phyloP scores from a whole-genome alignment of 2,797 vertebrate genomes.

The Fringilla coelebs region DNA sequence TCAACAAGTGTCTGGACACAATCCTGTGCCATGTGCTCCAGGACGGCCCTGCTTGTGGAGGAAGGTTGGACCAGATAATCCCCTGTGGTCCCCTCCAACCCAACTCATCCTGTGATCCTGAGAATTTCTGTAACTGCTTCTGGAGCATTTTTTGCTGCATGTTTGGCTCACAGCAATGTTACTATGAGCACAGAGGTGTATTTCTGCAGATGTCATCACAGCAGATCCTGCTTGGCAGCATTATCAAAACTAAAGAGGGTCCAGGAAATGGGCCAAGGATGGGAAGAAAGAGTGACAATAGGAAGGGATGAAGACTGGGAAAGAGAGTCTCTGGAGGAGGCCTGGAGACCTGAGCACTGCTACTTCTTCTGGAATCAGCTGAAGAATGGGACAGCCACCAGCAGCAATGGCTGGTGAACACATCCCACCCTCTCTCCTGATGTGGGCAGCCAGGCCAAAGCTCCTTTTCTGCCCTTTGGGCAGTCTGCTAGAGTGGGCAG shows the following conservation, averaged over 20 bases:
- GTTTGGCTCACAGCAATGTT: not conserved
- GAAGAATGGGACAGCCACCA: not conserved
- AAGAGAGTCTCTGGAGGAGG: not conserved
- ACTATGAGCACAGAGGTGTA: not conserved
- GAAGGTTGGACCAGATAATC: not conserved
- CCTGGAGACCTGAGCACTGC: not conserved
- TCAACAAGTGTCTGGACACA: not conserved
- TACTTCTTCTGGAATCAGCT: not conserved
- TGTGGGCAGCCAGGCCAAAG: not conserved
- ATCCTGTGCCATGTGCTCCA: not conserved
- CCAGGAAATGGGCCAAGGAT: not conserved
- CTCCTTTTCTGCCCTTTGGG: not conserved
- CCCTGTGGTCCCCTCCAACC: not conserved
- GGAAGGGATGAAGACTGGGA: not conserved
- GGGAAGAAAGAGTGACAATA: not conserved
- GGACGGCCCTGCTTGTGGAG: not conserved
- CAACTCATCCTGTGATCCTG: not conserved
- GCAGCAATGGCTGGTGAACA: not conserved
- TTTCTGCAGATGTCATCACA: not conserved
- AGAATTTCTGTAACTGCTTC: not conserved
- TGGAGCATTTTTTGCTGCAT: not conserved
- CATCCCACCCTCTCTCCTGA: not conserved
- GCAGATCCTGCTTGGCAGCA: not conserved
- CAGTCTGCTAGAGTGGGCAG: not conserved
- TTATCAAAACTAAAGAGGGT: not conserved